phyloP scores from a whole-genome alignment of 2,113 vertebrate species.

The Zapornia atra region DNA sequence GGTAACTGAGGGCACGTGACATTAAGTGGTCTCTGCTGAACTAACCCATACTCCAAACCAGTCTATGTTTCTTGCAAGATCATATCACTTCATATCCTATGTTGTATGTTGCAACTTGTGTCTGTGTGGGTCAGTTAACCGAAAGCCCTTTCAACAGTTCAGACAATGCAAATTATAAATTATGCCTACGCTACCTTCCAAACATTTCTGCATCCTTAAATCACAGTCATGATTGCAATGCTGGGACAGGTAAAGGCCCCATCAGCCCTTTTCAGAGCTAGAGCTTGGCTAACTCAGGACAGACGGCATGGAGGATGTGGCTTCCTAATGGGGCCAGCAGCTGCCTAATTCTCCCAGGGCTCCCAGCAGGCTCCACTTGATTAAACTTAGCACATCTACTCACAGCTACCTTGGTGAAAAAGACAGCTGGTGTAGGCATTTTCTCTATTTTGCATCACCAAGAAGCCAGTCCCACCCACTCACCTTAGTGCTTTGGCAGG shows the following conservation, averaged over 20 bases:
- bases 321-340: not conserved
- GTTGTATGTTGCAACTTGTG: not conserved
- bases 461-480: not conserved
- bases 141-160: not conserved
- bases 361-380: not conserved
- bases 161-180: not conserved
- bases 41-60: not conserved
- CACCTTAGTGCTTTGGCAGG: not conserved
- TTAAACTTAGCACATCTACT: not conserved
- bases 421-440: not conserved
- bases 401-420: not conserved
- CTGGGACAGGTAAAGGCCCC: not conserved
- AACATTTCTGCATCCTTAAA: not conserved
- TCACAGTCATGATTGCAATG: not conserved
- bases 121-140: not conserved
- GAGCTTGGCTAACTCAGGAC: not conserved
- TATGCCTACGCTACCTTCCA: not conserved
- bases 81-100: not conserved
- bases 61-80: not conserved
- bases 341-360: not conserved
- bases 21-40: not conserved
- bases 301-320: not conserved
- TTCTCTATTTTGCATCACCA: not conserved
- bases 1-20: not conserved
- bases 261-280: not conserved